Conservation (phyloP, 2,797 vertebrate species). For the Notolepis coatsorum region DNA sequence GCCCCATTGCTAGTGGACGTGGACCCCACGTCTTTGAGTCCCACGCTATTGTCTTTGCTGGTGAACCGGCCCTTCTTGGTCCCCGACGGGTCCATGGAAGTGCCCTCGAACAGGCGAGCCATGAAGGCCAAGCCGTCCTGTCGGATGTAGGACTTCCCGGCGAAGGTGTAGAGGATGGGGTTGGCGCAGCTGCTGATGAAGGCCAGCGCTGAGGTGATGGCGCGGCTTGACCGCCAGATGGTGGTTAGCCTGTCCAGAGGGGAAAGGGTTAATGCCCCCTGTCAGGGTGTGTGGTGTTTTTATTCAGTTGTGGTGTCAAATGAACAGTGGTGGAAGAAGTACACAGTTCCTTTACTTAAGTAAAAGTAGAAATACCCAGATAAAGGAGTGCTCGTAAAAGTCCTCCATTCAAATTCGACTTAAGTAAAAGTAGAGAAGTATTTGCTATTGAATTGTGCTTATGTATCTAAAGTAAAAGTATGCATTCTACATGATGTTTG, state of each 20-base stretch:
- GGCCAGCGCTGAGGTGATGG: constrained; percentile 78
- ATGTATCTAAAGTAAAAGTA: too few relatives aligned
- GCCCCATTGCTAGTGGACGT: not conserved
- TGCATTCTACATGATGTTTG: too few relatives aligned
- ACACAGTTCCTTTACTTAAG: too few relatives aligned
- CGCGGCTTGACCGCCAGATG: constrained; percentile 50
- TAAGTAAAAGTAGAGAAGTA: too few relatives aligned
- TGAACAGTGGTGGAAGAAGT: too few relatives aligned
- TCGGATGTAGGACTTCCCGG: constrained; percentile 85
- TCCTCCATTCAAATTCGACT: too few relatives aligned
- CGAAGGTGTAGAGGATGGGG: constrained; percentile 88
- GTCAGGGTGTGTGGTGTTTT: not conserved
- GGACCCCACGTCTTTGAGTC: not conserved
- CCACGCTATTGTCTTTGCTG: not conserved
- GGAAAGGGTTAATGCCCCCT: not conserved
- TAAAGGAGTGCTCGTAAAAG: too few relatives aligned
- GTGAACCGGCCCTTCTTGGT: constrained; percentile 23
- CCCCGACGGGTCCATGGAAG: constrained; percentile 57
- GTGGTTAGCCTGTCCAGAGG: constrained; percentile 63
- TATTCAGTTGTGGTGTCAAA: not conserved
- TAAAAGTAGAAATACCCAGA: too few relatives aligned
- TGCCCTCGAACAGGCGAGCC: constrained; percentile 88
- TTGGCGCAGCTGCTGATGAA: constrained; percentile 92
- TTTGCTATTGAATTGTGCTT: too few relatives aligned
- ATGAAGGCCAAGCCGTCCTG: constrained; percentile 85